Percentiles rank a stretch among this genome's conserved stretches.
Conservation (phyloP, 1,140 invertebrate species). For the Heliconius melpomene region DNA sequence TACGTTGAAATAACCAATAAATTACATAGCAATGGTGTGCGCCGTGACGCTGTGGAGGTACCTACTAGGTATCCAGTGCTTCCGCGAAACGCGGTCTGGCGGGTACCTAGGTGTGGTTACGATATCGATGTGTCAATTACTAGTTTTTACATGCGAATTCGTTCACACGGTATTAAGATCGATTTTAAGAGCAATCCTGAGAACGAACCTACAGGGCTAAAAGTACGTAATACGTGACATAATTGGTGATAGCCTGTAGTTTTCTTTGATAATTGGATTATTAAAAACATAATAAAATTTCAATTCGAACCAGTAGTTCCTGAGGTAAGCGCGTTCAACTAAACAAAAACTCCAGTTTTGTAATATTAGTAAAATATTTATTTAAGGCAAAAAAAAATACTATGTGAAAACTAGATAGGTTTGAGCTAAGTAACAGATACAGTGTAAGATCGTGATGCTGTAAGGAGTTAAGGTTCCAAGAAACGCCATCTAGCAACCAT, state of each 20-base stretch:
- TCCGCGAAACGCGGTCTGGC: conserved; percentile 65
- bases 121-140: conserved; percentile 1
- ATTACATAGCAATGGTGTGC: conserved; percentile 64
- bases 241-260: no score
- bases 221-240: no score
- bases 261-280: no score
- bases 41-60: conserved; percentile 51
- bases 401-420: background rate
- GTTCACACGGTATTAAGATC: background rate
- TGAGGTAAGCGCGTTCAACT: no score
- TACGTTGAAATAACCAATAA: conserved; percentile 73
- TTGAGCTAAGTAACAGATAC: background rate
- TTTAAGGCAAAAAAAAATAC: background rate
- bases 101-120: background rate
- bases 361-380: no score
- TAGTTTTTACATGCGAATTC: background rate
- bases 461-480: conserved; percentile 5
- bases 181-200: no score
- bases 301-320: no score
- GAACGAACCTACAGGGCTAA: no score
- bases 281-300: no score
- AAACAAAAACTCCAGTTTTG: no score
- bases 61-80: conserved; percentile 37
- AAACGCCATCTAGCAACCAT: background rate
- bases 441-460: conserved; percentile 8